Evolutionary conservation across 2,888 invertebrate species (phyloP).

Genomic region (Sylvicola cinctus): DNA sequence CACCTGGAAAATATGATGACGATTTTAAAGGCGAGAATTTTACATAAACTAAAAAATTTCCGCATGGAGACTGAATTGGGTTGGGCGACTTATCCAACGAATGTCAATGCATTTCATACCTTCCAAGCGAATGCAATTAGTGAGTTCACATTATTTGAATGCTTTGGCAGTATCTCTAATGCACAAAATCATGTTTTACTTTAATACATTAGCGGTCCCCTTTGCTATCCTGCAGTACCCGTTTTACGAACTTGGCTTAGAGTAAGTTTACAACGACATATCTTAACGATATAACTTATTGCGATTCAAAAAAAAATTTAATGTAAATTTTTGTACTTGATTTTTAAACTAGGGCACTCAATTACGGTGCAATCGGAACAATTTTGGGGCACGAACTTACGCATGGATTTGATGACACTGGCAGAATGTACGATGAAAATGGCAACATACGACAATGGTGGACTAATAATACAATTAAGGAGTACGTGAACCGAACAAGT

Average conservation of each 20-base stretch:
- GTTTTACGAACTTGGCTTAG: constrained; percentile 63
- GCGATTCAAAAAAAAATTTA: too few species aligned
- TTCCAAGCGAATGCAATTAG: constrained; percentile 65
- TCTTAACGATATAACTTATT: too few species aligned
- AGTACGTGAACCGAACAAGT: constrained; percentile 52
- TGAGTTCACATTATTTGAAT: constrained; percentile 24
- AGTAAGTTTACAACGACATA: constrained; percentile 36
- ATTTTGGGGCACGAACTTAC: constrained; percentile 57
- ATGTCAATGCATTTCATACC: constrained; percentile 64
- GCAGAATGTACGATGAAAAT: constrained; percentile 57
- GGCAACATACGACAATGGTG: constrained; percentile 85
- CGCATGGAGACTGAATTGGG: too few species aligned
- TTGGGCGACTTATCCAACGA: constrained; percentile 58
- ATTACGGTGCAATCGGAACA: constrained; percentile 63
- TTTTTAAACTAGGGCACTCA: constrained; percentile 38
- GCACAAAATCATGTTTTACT: constrained; percentile 2
- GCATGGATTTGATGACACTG: constrained; percentile 30
- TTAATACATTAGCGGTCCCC: constrained; percentile 41
- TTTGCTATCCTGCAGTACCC: constrained; percentile 68
- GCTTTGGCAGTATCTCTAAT: background rate
- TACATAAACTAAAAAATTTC: too few species aligned
- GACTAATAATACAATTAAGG: constrained; percentile 52
- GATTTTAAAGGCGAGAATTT: too few species aligned
- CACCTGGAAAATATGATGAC: constrained; percentile 51
- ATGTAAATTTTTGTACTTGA: background rate